Percentiles rank a stretch among this genome's conserved stretches.
phyloP scores from a whole-genome alignment of 2,888 invertebrate genomes.

The Mimas tiliae region DNA sequence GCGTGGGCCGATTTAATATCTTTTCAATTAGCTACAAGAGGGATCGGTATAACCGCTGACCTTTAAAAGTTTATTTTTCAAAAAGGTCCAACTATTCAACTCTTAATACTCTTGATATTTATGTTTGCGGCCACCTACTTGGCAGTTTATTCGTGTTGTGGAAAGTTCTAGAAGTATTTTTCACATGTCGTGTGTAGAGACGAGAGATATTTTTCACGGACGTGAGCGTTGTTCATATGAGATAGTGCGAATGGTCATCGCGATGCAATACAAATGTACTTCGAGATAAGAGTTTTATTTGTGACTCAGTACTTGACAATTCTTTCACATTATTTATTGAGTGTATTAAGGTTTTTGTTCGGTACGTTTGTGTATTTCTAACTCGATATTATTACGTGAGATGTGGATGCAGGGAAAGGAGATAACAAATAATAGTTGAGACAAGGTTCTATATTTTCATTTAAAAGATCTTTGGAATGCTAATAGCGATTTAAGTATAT shows the following conservation, averaged over 20 bases:
- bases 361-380: background rate
- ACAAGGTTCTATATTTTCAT: background rate
- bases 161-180: slow-evolving; percentile 51
- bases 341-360: slow-evolving; percentile 8
- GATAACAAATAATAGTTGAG: background rate
- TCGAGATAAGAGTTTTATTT: slow-evolving; percentile 28
- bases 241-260: slow-evolving; percentile 42
- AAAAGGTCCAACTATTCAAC: too few species aligned
- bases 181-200: slow-evolving; percentile 40
- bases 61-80: background rate
- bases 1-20: background rate
- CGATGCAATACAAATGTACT: slow-evolving; percentile 35
- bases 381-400: background rate
- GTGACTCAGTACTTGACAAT: slow-evolving; percentile 19
- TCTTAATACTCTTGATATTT: slow-evolving; percentile 29
- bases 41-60: background rate
- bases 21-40: slow-evolving; percentile 6
- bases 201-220: slow-evolving; percentile 56
- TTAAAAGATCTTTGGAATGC: background rate
- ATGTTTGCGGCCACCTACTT: slow-evolving; percentile 38
- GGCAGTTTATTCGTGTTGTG: slow-evolving; percentile 47
- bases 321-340: slow-evolving; percentile 4
- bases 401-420: background rate
- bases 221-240: slow-evolving; percentile 57
- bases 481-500: too few species aligned